Percentiles rank a stretch among this genome's conserved stretches.
Evolutionary conservation across 2,888 invertebrate genomes (phyloP).

Genomic region (Erebia palarica): DNA sequence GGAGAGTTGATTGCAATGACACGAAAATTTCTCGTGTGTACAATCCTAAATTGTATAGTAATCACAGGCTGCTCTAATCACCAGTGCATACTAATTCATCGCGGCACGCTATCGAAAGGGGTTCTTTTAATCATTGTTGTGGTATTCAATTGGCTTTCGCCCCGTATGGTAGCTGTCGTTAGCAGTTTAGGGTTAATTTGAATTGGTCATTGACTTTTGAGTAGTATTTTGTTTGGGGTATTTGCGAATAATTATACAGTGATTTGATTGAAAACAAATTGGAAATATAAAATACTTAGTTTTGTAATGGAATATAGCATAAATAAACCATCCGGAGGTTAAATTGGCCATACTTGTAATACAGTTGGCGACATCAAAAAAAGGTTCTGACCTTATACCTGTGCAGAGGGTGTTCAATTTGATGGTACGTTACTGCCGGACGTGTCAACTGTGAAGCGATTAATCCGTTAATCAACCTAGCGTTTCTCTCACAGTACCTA

Average conservation of each 20-base stretch:
- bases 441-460: too few relatives aligned
- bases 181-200: conserved; percentile 29
- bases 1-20: background rate
- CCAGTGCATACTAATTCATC: conserved; percentile 31
- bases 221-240: background rate
- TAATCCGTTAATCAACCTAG: too few relatives aligned
- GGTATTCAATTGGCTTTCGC: conserved; percentile 33
- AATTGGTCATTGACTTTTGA: conserved; percentile 18
- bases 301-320: too few relatives aligned
- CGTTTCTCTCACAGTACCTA: too few relatives aligned
- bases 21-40: background rate
- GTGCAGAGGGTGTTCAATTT: too few relatives aligned
- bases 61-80: conserved; percentile 25
- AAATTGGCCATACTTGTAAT: too few relatives aligned
- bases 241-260: background rate
- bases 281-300: background rate
- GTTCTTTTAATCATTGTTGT: conserved; percentile 36
- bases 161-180: conserved; percentile 24
- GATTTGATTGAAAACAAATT: background rate
- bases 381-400: too few relatives aligned
- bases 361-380: too few relatives aligned
- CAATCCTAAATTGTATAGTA: conserved; percentile 7
- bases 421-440: too few relatives aligned
- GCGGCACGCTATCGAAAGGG: conserved; percentile 21
- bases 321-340: too few relatives aligned